These are phyloP conservation scores for Dascyllus trimaculatus DNA, from an alignment of 2,113 vertebrate species.

Conservation along the genomic window DNA sequence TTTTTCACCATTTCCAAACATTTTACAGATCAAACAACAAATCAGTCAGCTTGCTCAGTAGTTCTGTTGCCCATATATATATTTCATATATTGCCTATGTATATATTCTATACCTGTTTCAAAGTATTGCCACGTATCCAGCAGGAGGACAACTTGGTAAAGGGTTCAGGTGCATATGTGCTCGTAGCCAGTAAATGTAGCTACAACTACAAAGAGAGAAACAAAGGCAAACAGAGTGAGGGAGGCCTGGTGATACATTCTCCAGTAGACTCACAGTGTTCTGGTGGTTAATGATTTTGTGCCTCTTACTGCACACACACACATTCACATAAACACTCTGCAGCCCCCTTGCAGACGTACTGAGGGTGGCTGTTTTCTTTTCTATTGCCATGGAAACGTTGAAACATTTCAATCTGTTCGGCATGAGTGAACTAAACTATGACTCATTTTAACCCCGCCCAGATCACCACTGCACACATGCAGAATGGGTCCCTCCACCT, in stretches of 20 bases:
- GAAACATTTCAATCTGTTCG: slow-evolving; percentile 83
- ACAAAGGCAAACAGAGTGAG: slow-evolving; percentile 3
- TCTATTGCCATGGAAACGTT: slow-evolving; percentile 76
- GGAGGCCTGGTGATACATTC: slow-evolving; percentile 57
- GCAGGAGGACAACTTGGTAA: background rate
- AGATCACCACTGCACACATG: slow-evolving; percentile 21
- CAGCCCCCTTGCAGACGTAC: slow-evolving; percentile 26
- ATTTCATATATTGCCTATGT: no score
- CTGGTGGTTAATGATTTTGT: slow-evolving; percentile 65
- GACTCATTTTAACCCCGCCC: slow-evolving; percentile 81
- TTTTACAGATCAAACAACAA: no score
- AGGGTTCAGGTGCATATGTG: no score
- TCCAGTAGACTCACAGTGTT: slow-evolving; percentile 51
- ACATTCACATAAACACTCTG: slow-evolving; percentile 27
- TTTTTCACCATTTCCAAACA: no score
- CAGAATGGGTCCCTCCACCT: slow-evolving; percentile 22
- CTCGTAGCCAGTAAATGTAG: background rate
- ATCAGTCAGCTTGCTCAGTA: no score
- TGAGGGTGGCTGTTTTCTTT: slow-evolving; percentile 74
- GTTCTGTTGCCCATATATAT: no score
- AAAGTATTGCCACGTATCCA: background rate
- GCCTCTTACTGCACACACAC: slow-evolving; percentile 26
- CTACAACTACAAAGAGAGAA: background rate
- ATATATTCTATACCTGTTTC: no score
- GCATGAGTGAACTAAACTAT: slow-evolving; percentile 75